Evolutionary conservation across 2,888 invertebrate genomes (phyloP).

Genomic region (Epistrophella euchroma): DNA sequence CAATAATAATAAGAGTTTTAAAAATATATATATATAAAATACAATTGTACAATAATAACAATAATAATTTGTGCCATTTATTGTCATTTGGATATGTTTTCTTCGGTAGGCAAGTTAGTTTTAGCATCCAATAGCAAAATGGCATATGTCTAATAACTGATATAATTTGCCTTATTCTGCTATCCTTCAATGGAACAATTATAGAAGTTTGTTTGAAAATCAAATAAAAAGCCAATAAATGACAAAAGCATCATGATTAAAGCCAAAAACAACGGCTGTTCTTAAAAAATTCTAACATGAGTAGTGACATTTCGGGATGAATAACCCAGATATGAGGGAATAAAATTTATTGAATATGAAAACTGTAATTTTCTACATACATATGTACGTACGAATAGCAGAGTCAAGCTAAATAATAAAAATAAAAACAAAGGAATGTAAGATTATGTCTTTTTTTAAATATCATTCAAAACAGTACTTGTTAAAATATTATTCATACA

Average conservation of each 20-base stretch:
- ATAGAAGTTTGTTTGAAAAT: background rate
- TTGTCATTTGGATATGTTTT: constrained; percentile 74
- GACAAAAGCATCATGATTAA: background rate
- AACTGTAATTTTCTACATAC: background rate
- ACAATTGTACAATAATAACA: constrained; percentile 64
- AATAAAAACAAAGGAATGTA: constrained; percentile 51
- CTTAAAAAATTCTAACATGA: background rate
- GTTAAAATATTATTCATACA: constrained; percentile 25
- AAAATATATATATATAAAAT: constrained; percentile 51
- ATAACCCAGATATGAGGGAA: background rate
- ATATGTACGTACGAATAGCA: background rate
- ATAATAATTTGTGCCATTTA: constrained; percentile 69
- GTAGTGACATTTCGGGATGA: background rate
- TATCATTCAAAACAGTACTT: constrained; percentile 32
- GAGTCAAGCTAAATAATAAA: background rate
- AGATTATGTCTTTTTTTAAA: constrained; percentile 34
- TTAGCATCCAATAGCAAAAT: constrained; percentile 65
- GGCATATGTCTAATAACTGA: constrained; percentile 47
- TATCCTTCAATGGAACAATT: background rate
- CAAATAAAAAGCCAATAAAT: background rate
- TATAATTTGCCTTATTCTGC: constrained; percentile 18
- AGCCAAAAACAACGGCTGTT: background rate
- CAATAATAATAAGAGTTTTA: constrained; percentile 49
- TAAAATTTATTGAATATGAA: background rate
- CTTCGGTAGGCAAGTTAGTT: constrained; percentile 54